Base-by-base conservation (phyloP, 2,113 vertebrate genomes). In the Pseudorasbora parva region DNA sequence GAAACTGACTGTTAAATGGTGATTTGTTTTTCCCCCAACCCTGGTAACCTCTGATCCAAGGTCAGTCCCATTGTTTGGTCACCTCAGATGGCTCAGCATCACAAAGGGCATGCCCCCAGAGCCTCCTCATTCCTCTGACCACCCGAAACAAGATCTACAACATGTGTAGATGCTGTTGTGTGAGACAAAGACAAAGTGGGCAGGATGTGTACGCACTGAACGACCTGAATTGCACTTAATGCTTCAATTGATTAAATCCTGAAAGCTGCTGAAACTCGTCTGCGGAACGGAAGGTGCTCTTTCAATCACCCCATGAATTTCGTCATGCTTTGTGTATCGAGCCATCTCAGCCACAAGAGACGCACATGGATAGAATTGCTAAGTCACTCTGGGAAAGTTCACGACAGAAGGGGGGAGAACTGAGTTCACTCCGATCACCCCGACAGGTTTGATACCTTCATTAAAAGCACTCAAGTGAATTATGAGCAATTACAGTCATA, bases 401-500 rank as follows among this genome's bases (percentile, higher is more conserved):
- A n/a, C 21, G 19, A 73, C 17, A 51, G 78, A 33, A 33, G 30
- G 30, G 60, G 54, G n/a, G 59, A 8, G 11, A 71, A 66, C n/a
- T 14, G 47, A 77, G 41, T 75, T 71, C 77, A 81, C 74, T 60
- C 59, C 17, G 23, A 69, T 79, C 86, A 79, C 23, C 74, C 33
- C 11, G 57, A 43, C n/a, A 54, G 56, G 51, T 78, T 85, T 84
- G 80, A 82, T 86, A 74, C n/a, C 78, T 82, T 89, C 85, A 88
- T 86, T 88, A 86, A 89, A 87, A 62, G 64, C 77, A 82, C 82
- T 87, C 56, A 84, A 88, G 83, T 85, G 81, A 84, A 86, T 72
- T 87, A 80, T 79, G 45, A 86, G 82, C 69, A 87, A 86, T 89
- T 86, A 87, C 57, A 82, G 25, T 54, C 59, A 75, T 37, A 71